Conservation (phyloP, 2,797 vertebrate genomes). For the Artibeus jamaicensis region DNA sequence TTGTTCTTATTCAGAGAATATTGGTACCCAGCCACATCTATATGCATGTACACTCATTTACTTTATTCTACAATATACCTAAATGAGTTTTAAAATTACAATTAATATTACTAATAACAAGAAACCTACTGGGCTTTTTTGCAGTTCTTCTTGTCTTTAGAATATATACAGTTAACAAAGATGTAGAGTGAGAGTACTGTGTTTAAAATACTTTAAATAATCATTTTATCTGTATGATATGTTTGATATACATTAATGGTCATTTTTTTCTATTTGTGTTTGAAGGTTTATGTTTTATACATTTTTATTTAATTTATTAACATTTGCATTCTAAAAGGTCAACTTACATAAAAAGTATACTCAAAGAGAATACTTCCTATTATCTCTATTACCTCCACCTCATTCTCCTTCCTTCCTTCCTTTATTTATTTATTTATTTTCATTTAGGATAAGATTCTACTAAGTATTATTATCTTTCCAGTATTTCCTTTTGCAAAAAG, state of each 20-base stretch:
- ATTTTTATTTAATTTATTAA: background rate
- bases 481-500: background rate
- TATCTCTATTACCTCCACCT: background rate
- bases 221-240: background rate
- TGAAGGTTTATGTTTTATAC: background rate
- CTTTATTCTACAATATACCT: background rate
- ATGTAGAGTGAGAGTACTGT: background rate
- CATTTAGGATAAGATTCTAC: background rate
- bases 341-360: background rate
- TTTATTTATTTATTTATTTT: background rate
- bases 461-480: background rate
- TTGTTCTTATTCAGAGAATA: background rate
- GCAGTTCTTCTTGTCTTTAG: background rate
- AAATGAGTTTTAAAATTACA: slow-evolving; percentile 2
- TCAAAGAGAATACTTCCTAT: background rate
- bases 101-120: background rate
- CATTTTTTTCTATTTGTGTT: background rate
- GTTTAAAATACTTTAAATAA: background rate
- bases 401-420: background rate
- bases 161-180: background rate
- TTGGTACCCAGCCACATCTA: background rate
- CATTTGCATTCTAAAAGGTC: background rate
- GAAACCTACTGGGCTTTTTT: background rate
- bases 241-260: background rate
- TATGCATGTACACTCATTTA: background rate